phyloP scores from a whole-genome alignment of 2,888 invertebrate genomes.

The Azorinus chamasolen region DNA sequence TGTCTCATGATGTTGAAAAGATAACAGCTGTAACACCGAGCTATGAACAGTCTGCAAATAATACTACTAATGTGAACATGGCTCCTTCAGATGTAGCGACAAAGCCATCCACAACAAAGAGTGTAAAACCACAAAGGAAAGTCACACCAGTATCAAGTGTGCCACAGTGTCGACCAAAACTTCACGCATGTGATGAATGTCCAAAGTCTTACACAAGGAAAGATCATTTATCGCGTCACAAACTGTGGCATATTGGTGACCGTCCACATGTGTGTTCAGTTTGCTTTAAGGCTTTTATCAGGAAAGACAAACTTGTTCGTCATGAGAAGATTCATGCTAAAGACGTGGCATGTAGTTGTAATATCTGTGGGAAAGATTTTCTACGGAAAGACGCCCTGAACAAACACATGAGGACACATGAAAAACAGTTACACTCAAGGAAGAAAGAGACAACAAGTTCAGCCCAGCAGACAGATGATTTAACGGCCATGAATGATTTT shows the following conservation, averaged over 20 bases:
- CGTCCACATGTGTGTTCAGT: slow-evolving; percentile 35
- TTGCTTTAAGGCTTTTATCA: slow-evolving; percentile 38
- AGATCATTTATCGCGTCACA: slow-evolving; percentile 42
- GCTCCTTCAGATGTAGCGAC: too few relatives aligned
- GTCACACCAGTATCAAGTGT: not conserved
- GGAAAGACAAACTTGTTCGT: slow-evolving; percentile 46
- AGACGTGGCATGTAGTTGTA: slow-evolving; percentile 1
- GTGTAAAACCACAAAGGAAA: not conserved
- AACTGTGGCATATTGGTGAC: slow-evolving; percentile 36
- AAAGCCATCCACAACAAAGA: too few relatives aligned
- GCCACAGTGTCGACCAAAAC: not conserved
- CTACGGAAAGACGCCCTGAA: slow-evolving; percentile 21
- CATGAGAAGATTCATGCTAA: slow-evolving; percentile 42
- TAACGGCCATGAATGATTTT: too few relatives aligned
- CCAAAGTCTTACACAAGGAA: slow-evolving; percentile 33
- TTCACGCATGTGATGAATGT: slow-evolving; percentile 38
- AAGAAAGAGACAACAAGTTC: too few relatives aligned
- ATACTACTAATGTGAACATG: not conserved
- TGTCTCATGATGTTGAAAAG: slow-evolving; percentile 39
- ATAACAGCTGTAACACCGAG: not conserved
- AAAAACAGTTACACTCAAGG: not conserved
- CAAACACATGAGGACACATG: slow-evolving; percentile 24
- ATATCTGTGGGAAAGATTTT: slow-evolving; percentile 22
- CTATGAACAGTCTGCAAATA: not conserved
- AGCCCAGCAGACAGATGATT: too few relatives aligned